A percentile compares a stretch with the other conserved stretches of the same genome.
Conservation (phyloP, 2,888 invertebrate genomes). For the Caenorhabditis sinica region DNA sequence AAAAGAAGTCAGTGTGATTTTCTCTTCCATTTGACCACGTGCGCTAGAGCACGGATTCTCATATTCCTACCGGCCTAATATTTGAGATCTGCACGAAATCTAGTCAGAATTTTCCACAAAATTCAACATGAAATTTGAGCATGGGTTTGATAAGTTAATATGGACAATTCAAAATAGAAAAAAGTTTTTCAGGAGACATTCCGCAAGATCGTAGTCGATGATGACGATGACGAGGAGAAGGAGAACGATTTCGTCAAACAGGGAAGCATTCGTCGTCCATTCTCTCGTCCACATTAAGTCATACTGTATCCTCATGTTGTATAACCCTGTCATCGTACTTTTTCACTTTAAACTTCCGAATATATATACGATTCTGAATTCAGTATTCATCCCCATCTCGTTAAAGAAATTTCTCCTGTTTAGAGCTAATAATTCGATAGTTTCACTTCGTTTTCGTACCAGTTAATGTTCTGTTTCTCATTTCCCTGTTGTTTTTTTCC, state of each 20-base stretch:
- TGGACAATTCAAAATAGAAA: not conserved
- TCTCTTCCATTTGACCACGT: no score
- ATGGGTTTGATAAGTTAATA: not conserved
- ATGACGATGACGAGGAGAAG: constrained; percentile 45
- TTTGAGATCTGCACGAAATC: not conserved
- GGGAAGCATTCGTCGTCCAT: constrained; percentile 57
- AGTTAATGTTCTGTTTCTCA: not conserved
- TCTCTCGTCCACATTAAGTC: constrained; percentile 58
- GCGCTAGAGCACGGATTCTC: no score
- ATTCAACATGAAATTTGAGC: no score
- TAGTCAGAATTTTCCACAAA: not conserved
- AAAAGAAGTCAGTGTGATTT: no score
- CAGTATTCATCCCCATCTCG: constrained; percentile 13
- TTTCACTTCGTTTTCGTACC: constrained; percentile 20
- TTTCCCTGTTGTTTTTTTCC: constrained; percentile 1
- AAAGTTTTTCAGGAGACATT: constrained; percentile 63
- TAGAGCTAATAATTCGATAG: not conserved
- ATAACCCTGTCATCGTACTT: not conserved
- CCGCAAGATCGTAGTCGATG: constrained; percentile 55
- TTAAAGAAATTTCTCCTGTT: constrained; percentile 3
- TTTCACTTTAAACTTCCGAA: constrained; percentile 46
- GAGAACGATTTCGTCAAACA: constrained; percentile 46
- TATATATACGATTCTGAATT: not conserved
- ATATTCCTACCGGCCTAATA: no score
- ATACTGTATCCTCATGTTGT: not conserved